A percentile compares a stretch with the other conserved stretches of the same genome.
phyloP scores from a whole-genome alignment of 2,797 vertebrate genomes.

The Florisuga fusca region DNA sequence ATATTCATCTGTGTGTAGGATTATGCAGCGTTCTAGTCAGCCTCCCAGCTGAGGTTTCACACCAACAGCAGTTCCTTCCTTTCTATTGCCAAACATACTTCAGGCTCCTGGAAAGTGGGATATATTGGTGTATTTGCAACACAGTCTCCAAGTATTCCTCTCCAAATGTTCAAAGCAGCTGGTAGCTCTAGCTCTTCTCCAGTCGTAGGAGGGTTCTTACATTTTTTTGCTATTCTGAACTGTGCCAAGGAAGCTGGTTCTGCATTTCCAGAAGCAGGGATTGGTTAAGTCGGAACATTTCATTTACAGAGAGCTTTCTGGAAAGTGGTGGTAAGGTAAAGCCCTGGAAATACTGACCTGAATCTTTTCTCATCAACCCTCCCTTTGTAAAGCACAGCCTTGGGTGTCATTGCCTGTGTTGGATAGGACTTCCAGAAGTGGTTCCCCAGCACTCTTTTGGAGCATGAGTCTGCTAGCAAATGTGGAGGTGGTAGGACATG shows the following conservation, averaged over 20 bases:
- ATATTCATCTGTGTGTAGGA: neutral
- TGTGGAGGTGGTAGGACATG: neutral
- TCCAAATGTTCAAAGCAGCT: conserved; percentile 40
- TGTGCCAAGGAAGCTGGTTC: neutral
- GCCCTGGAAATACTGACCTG: neutral
- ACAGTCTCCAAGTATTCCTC: conserved; percentile 4
- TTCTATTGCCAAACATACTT: conserved; percentile 31
- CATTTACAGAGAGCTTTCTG: neutral
- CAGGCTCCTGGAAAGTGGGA: conserved; percentile 5
- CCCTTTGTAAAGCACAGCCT: neutral
- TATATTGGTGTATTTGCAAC: conserved; percentile 3
- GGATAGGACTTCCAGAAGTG: neutral
- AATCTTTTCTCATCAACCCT: neutral
- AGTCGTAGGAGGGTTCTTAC: conserved; percentile 24
- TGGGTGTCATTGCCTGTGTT: fast-evolving
- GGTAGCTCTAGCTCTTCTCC: conserved; percentile 12
- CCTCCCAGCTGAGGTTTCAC: conserved; percentile 4
- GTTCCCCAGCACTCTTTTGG: neutral
- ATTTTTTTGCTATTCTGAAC: neutral
- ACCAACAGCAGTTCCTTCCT: neutral
- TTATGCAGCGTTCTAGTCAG: neutral
- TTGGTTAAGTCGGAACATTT: neutral
- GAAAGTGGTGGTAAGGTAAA: neutral
- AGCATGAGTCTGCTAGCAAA: neutral
- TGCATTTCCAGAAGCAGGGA: conserved; percentile 23